Conservation (phyloP, 2,113 vertebrate species). For the human (Homo sapiens) region GRCh38 chr1:88294001-88294500, state of each 20-base stretch:
- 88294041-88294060: background rate
- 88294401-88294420: background rate
- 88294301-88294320: background rate
- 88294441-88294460: background rate
- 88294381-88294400: background rate
- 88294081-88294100: background rate
- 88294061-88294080: background rate
- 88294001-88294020: background rate
- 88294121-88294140: background rate
- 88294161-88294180: background rate
- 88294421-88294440: constrained; percentile 28
- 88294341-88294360: background rate
- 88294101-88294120: background rate
- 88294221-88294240: background rate
- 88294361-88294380: constrained; percentile 9
- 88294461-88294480: background rate
- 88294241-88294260: background rate
- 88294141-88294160: constrained; percentile 25
- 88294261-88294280: background rate
- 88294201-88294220: background rate
- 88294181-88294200: background rate
- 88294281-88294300: background rate
- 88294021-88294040: background rate
- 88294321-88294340: background rate
- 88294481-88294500: background rate